phyloP scores from a whole-genome alignment of 2,113 vertebrate genomes.

The Alexandromys fortis region DNA sequence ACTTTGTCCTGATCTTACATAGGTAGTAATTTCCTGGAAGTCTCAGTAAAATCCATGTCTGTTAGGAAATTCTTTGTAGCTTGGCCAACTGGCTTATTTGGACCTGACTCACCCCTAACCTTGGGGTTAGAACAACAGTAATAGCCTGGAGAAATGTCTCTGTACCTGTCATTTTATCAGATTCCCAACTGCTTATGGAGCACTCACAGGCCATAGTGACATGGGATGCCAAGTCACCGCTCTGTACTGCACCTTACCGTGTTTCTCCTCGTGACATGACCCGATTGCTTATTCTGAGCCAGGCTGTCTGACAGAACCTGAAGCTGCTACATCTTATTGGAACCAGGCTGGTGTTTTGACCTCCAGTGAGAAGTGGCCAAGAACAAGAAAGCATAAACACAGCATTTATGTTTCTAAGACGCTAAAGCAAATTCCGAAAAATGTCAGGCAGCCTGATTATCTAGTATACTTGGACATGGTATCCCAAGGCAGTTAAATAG shows the following conservation, averaged over 20 bases:
- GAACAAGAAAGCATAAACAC: not conserved
- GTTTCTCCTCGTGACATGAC: not conserved
- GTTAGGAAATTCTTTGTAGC: not conserved
- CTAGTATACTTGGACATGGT: not conserved
- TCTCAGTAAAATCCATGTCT: not conserved
- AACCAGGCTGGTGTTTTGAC: not conserved
- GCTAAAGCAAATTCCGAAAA: not conserved
- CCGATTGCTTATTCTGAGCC: rapidly evolving
- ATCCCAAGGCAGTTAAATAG: not conserved
- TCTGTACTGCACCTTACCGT: rapidly evolving
- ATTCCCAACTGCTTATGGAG: not conserved
- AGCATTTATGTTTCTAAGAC: not conserved
- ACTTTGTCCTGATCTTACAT: not conserved
- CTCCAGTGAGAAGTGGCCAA: not conserved
- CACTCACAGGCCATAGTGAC: rapidly evolving
- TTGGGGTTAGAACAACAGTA: no score
- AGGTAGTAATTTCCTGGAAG: not conserved
- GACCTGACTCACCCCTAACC: not conserved
- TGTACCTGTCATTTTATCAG: not conserved
- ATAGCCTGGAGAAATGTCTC: not conserved
- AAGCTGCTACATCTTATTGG: not conserved
- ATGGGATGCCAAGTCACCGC: not conserved
- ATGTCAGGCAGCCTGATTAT: not conserved
- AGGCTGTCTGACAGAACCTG: not conserved
- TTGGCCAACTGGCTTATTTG: not conserved